These are phyloP conservation scores for Anabacerthia variegaticeps DNA, from an alignment of 2,797 vertebrate species.

Conservation along the genomic window DNA sequence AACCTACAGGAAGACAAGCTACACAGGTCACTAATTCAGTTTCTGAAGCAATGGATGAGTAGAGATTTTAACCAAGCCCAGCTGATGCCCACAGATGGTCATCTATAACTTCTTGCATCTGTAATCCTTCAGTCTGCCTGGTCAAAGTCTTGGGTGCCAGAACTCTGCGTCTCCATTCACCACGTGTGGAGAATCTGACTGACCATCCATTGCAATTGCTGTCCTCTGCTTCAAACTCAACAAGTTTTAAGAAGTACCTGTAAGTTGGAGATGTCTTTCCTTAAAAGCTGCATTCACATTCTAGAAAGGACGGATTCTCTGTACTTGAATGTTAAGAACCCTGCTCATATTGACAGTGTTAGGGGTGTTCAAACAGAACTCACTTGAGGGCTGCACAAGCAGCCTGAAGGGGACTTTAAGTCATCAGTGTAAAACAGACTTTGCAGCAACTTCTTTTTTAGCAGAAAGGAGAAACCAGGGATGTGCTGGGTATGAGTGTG, in stretches of 20 bases:
- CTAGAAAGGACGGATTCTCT: not conserved
- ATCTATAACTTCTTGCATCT: not conserved
- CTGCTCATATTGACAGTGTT: not conserved
- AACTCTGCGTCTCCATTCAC: not conserved
- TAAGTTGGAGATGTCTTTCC: not conserved
- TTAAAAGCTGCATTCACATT: not conserved
- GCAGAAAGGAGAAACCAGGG: not conserved
- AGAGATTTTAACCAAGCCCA: not conserved
- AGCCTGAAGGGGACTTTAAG: not conserved
- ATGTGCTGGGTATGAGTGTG: not conserved
- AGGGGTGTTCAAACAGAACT: not conserved
- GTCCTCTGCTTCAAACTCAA: not conserved
- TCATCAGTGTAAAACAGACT: not conserved
- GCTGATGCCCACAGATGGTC: not conserved
- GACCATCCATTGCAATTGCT: not conserved
- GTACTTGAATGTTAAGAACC: not conserved
- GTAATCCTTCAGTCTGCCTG: not conserved
- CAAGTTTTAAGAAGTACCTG: not conserved
- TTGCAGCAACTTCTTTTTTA: not conserved
- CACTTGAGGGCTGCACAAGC: not conserved
- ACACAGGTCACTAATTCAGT: not conserved
- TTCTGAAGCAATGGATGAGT: not conserved
- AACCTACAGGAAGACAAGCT: not conserved
- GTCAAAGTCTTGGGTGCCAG: not conserved
- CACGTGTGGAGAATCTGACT: not conserved